A percentile compares a stretch with the other conserved stretches of the same genome.
These are phyloP conservation scores for Euwallacea fornicatus DNA, from an alignment of 1,140 invertebrate genomes.

Conservation along the genomic window DNA sequence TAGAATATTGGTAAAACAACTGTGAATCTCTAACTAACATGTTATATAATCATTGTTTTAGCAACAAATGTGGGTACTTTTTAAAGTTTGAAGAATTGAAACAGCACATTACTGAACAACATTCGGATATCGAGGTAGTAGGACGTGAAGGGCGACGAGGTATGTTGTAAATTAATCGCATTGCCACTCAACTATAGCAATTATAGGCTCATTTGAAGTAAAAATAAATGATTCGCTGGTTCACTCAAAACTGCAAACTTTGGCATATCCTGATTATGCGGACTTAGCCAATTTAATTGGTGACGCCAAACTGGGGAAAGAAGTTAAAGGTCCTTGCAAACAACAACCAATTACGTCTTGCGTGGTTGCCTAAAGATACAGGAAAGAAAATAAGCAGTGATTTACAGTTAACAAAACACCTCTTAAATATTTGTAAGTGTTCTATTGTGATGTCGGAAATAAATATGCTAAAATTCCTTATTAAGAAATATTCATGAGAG, in stretches of 20 bases:
- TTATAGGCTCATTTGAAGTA: constrained; percentile 59
- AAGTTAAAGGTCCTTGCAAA: constrained; percentile 44
- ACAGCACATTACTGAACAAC: constrained; percentile 49
- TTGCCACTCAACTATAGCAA: constrained; percentile 22
- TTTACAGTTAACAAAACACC: constrained; percentile 6
- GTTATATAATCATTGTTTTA: constrained; percentile 42
- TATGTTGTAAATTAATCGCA: constrained; percentile 31
- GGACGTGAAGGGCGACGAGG: constrained; percentile 55
- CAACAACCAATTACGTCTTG: constrained; percentile 48
- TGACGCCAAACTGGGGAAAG: constrained; percentile 47
- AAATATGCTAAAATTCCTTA: constrained; percentile 23
- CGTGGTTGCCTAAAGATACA: constrained; percentile 26
- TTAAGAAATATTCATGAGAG: neutral
- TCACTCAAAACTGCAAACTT: constrained; percentile 57
- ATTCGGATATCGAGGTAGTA: constrained; percentile 53
- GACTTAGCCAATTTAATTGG: constrained; percentile 53
- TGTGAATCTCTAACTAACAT: constrained; percentile 4
- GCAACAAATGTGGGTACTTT: constrained; percentile 56
- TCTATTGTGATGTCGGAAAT: constrained; percentile 50
- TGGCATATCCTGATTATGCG: constrained; percentile 56
- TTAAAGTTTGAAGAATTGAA: constrained; percentile 56
- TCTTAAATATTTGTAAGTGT: constrained; percentile 44
- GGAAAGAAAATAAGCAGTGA: too few species aligned
- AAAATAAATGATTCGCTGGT: constrained; percentile 54
- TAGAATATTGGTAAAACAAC: constrained; percentile 47